Conservation (phyloP, 1,140 invertebrate species). For the Hydropsyche tenuis region DNA sequence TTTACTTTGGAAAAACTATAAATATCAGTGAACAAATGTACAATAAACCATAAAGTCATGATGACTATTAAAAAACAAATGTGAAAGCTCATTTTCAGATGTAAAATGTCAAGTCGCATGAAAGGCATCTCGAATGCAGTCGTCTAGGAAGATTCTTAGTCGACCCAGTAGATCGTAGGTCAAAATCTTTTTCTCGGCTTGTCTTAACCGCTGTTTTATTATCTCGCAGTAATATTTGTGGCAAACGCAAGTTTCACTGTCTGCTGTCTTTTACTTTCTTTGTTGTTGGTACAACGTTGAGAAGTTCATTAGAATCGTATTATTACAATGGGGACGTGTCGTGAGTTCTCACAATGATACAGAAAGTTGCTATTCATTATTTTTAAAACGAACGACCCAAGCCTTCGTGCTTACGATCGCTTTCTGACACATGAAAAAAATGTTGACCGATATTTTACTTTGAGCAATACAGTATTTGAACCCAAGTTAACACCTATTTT, state of each 20-base stretch:
- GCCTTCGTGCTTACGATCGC: neutral
- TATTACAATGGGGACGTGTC: constrained; percentile 26
- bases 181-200: constrained; percentile 22
- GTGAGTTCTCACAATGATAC: constrained; percentile 30
- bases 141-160: neutral
- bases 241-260: constrained; percentile 23
- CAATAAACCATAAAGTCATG: no score
- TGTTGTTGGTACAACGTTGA: constrained; percentile 12
- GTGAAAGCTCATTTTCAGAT: no score
- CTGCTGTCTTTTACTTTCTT: constrained; percentile 24
- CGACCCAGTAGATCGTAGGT: constrained; percentile 25
- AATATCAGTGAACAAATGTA: no score
- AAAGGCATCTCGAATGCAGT: constrained; percentile 3
- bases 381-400: neutral
- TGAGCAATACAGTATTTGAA: neutral
- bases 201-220: constrained; percentile 6
- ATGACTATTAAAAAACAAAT: no score
- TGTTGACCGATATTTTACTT: neutral
- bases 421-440: neutral
- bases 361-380: constrained; percentile 27
- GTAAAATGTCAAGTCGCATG: no score
- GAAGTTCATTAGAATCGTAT: constrained; percentile 28
- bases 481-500: no score
- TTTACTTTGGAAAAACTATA: no score
- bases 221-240: neutral